A percentile compares a stretch with the other conserved stretches of the same genome.
Evolutionary conservation across 2,113 vertebrate species (phyloP).

Genomic region (Motacilla alba): DNA sequence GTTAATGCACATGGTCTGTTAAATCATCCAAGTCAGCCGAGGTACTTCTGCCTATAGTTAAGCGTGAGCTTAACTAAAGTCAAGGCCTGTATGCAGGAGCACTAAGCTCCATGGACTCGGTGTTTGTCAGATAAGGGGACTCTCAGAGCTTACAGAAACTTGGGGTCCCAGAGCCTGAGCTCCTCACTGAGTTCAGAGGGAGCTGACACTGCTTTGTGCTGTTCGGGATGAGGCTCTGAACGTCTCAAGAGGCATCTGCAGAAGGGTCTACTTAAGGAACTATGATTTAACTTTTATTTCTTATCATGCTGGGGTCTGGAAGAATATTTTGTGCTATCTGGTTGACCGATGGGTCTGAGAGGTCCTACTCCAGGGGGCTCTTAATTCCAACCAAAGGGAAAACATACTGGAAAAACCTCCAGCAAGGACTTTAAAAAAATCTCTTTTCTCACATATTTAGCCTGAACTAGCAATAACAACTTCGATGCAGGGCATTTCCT

Average conservation of each 20-base stretch:
- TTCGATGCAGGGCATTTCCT: conserved; percentile 74
- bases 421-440: background rate
- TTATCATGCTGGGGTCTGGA: background rate
- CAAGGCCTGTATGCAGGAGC: background rate
- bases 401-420: conserved; percentile 9
- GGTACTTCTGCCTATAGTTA: background rate
- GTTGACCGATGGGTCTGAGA: background rate
- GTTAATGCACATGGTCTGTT: background rate
- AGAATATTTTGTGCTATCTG: background rate
- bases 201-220: background rate
- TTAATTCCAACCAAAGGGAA: conserved; percentile 7
- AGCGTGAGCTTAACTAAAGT: background rate
- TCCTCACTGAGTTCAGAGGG: background rate
- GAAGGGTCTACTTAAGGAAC: background rate
- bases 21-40: background rate
- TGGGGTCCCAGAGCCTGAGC: background rate
- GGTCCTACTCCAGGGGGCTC: background rate
- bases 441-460: conserved; percentile 54
- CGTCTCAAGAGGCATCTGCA: background rate
- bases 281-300: background rate
- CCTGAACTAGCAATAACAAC: conserved; percentile 71
- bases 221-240: background rate
- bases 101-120: fast-evolving
- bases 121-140: background rate
- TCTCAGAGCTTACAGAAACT: background rate